Base-by-base conservation (phyloP, 2,888 invertebrate species). In the Latrodectus elegans region DNA sequence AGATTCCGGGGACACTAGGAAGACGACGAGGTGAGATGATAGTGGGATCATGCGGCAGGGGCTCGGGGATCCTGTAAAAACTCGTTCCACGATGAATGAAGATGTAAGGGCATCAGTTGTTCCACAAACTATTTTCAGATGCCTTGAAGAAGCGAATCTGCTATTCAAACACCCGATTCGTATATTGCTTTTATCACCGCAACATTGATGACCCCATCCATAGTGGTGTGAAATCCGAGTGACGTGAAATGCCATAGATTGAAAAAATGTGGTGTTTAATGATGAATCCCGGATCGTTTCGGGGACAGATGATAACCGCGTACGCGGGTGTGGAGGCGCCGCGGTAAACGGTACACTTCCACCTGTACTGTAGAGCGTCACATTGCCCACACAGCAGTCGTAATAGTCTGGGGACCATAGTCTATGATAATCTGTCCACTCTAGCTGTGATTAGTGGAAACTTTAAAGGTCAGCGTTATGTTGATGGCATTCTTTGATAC, bases 361-460 rank as follows among this genome's bases (percentile, higher is more conserved):
- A 70, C 38, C 38, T 38, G 38, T 0, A 38, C 12, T 70, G 9
- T 38, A 4, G 22, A 22, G 22, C 22, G 22, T 22, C 1, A 22
- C 22, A 22, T 22, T 22, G 22, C 22, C 22, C 70, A 12, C 11
- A 70, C 70, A 70, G 14, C 70, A 70, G 0, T 4, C 70, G 14
- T 38, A 70, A 70, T 8, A 12, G 10, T 70, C 38, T 70, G 55
- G 22, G 8, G 52, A 3, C 8, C 72, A 52, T 55, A 74, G 55
- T 10, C 22, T 74, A 55, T 74, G 9, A 74, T 74, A 74, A 6
- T 49, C 55, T 26, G 22, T 74, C 11, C 22, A 9, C 55, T 74
- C 55, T 74, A 74, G 60, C 60, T 74, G 53, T 74, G 26, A 17
- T 74, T 38, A 9, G 14, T 70, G 70, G 38, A 70, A 70, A 1